Evolutionary conservation across 2,113 vertebrate genomes (phyloP).

Genomic region (Prionailurus viverrinus): DNA sequence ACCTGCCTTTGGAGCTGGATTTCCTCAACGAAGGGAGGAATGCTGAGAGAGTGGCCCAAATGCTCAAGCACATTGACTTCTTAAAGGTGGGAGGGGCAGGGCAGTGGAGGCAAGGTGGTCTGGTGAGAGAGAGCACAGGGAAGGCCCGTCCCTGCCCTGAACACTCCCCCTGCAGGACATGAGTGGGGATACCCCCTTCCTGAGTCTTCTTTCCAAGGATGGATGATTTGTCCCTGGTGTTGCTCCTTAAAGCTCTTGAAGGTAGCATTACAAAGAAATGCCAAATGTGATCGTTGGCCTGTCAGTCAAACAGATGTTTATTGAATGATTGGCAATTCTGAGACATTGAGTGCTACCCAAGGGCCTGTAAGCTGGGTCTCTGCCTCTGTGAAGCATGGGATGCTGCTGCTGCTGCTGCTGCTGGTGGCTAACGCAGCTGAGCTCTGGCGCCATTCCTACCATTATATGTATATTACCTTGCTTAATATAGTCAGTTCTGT

Average conservation of each 20-base stretch:
- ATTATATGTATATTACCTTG: not conserved
- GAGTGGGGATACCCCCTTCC: not conserved
- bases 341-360: not conserved
- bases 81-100: conserved; percentile 89
- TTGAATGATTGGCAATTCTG: not conserved
- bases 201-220: not conserved
- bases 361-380: not conserved
- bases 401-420: not conserved
- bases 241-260: not conserved
- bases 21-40: conserved; percentile 97
- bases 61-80: conserved; percentile 94
- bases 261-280: not conserved
- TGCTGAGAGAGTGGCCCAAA: conserved; percentile 93
- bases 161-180: not conserved
- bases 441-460: not conserved
- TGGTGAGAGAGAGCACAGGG: not conserved
- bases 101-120: fast-evolving
- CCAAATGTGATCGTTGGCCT: not conserved
- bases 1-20: conserved; percentile 96
- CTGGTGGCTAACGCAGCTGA: not conserved
- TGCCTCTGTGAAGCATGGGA: not conserved
- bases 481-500: not conserved
- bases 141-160: not conserved
- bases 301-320: not conserved
- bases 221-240: conserved; percentile 9